phyloP scores from a whole-genome alignment of 2,797 vertebrate genomes.

The Gobionotothen gibberifrons region DNA sequence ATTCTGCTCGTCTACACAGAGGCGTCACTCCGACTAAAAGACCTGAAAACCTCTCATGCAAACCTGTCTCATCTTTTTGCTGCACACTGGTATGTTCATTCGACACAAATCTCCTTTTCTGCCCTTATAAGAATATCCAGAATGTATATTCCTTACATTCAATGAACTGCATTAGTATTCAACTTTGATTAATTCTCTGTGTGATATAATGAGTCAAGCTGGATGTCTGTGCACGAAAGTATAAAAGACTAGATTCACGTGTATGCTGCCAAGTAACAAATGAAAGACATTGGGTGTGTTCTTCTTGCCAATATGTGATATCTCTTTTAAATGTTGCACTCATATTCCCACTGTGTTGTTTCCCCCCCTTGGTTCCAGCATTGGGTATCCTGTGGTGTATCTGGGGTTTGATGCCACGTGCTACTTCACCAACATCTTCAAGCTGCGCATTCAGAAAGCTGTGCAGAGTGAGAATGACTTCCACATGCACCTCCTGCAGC shows the following conservation, averaged over 20 bases:
- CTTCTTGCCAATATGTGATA: slow-evolving; percentile 4
- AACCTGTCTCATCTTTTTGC: slow-evolving; percentile 88
- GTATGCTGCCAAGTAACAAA: not conserved
- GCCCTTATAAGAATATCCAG: not conserved
- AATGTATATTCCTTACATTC: not conserved
- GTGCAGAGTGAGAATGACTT: slow-evolving; percentile 85
- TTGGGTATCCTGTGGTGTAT: slow-evolving; percentile 88
- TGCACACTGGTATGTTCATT: slow-evolving; percentile 84
- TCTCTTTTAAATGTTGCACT: not conserved
- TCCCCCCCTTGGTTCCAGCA: slow-evolving; percentile 68
- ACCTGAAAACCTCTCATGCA: slow-evolving; percentile 85
- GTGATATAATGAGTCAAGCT: slow-evolving; percentile 2
- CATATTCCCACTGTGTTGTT: slow-evolving; percentile 5
- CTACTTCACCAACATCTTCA: slow-evolving; percentile 88
- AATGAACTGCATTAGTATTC: not conserved
- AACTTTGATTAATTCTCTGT: not conserved
- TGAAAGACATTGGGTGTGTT: not conserved
- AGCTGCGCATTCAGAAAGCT: slow-evolving; percentile 85
- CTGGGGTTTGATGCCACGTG: slow-evolving; percentile 88
- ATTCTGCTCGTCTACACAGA: slow-evolving; percentile 88
- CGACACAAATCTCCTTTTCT: not conserved
- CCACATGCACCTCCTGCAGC: slow-evolving; percentile 86
- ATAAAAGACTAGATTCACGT: slow-evolving; percentile 3
- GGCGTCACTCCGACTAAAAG: slow-evolving; percentile 86
- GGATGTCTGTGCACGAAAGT: not conserved